Evolutionary conservation across 2,888 invertebrate species (phyloP).

Genomic region (Pseudoips prasinana): DNA sequence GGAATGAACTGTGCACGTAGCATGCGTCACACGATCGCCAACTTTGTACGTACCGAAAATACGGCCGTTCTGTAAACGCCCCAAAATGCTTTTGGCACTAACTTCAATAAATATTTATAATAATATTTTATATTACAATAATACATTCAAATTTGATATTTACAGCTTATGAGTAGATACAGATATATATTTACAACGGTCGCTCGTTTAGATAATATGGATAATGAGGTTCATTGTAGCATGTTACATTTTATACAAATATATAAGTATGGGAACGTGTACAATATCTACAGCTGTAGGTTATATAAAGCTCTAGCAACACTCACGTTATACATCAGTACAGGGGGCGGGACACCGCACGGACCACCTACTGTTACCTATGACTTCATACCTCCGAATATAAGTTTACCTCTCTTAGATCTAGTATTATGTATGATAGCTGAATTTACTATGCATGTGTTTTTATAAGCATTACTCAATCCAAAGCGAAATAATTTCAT

Average conservation of each 20-base stretch:
- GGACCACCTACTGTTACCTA: too few relatives aligned
- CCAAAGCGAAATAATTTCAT: too few relatives aligned
- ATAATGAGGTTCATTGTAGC: constrained; percentile 47
- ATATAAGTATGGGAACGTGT: constrained; percentile 53
- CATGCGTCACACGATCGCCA: too few relatives aligned
- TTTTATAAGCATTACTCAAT: too few relatives aligned
- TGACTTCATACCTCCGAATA: too few relatives aligned
- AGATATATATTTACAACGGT: constrained; percentile 64
- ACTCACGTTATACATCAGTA: constrained; percentile 36
- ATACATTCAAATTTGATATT: constrained; percentile 69
- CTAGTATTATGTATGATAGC: too few relatives aligned
- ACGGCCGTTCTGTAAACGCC: too few relatives aligned
- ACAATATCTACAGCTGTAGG: constrained; percentile 56
- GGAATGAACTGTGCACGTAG: too few relatives aligned
- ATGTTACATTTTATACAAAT: constrained; percentile 53
- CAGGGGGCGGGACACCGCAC: constrained; percentile 26
- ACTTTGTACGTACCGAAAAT: too few relatives aligned
- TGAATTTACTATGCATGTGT: too few relatives aligned
- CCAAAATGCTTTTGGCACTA: constrained; percentile 80
- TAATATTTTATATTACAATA: constrained; percentile 62
- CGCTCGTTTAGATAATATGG: constrained; percentile 40
- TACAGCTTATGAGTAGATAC: constrained; percentile 66
- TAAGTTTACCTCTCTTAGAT: too few relatives aligned
- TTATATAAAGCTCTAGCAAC: constrained; percentile 53
- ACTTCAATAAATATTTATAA: constrained; percentile 71